Conservation (phyloP, 92 coral and sea anemone species). For the Meandrina meandrites region DNA sequence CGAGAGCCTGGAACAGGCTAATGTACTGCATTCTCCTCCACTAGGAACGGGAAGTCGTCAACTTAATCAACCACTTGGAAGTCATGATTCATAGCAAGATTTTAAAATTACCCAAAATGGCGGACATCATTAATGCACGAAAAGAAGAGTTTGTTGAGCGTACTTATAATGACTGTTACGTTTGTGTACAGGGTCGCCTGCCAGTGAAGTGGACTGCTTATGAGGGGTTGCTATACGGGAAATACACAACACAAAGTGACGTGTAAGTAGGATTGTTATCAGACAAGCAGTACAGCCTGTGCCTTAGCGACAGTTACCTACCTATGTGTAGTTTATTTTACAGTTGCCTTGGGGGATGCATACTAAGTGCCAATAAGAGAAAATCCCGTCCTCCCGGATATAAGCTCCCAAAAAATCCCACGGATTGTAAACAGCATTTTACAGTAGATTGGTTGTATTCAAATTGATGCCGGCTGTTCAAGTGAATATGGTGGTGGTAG, state of each 20-base stretch:
- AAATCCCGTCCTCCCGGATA: neutral
- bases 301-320: neutral
- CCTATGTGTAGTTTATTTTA: neutral
- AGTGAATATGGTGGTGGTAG: too few species aligned
- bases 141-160: too few species aligned
- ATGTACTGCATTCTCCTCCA: too few species aligned
- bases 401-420: neutral
- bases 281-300: neutral
- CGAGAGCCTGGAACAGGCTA: too few species aligned
- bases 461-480: too few species aligned
- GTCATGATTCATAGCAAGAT: too few species aligned
- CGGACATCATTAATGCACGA: too few species aligned
- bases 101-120: too few species aligned
- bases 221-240: constrained; percentile 52
- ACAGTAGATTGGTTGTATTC: neutral
- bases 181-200: constrained; percentile 59
- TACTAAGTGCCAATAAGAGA: neutral
- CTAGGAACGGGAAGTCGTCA: too few species aligned
- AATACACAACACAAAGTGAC: constrained; percentile 61
- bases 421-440: neutral
- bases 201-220: constrained; percentile 69
- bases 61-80: too few species aligned
- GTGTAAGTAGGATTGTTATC: constrained; percentile 38
- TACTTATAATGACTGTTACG: too few species aligned
- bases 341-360: neutral